A percentile compares a stretch with the other conserved stretches of the same genome.
Conservation (phyloP, 2,888 invertebrate genomes). For the Aplocera efformata region DNA sequence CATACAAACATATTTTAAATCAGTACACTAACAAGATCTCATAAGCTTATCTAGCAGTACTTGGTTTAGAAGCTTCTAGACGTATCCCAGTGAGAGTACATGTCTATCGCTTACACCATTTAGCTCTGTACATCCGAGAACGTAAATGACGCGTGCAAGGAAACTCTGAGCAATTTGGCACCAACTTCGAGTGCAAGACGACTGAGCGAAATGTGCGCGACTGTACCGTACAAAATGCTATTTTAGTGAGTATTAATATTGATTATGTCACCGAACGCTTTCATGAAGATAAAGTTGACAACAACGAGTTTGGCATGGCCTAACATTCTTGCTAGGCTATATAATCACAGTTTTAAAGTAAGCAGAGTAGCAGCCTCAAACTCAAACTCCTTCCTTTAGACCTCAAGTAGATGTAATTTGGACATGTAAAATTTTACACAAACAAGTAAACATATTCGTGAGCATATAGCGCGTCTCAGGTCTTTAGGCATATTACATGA, state of each 20-base stretch:
- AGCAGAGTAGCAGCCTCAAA: too few species aligned
- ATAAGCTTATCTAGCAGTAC: too few species aligned
- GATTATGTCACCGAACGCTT: conserved; percentile 23
- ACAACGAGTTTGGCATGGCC: conserved; percentile 4
- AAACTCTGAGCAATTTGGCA: conserved; percentile 74
- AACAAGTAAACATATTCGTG: too few species aligned
- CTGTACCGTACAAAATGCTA: conserved; percentile 50
- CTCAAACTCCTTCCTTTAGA: too few species aligned
- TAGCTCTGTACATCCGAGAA: conserved; percentile 34
- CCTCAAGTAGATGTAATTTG: too few species aligned
- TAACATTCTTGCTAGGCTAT: conserved; percentile 4
- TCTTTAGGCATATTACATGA: too few species aligned
- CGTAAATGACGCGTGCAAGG: conserved; percentile 72
- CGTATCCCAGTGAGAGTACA: conserved; percentile 6
- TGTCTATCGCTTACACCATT: conserved; percentile 21
- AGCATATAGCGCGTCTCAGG: too few species aligned
- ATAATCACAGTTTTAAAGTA: too few species aligned
- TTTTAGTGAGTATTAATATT: conserved; percentile 37
- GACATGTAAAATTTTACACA: too few species aligned
- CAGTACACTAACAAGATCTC: too few species aligned
- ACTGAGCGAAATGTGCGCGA: conserved; percentile 22
- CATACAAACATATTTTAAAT: too few species aligned
- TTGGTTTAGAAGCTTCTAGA: too few species aligned
- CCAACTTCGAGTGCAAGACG: conserved; percentile 54
- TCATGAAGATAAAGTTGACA: conserved; percentile 7